Base-by-base conservation (phyloP, 2,113 vertebrate genomes). In the Halcyon malimbica region DNA sequence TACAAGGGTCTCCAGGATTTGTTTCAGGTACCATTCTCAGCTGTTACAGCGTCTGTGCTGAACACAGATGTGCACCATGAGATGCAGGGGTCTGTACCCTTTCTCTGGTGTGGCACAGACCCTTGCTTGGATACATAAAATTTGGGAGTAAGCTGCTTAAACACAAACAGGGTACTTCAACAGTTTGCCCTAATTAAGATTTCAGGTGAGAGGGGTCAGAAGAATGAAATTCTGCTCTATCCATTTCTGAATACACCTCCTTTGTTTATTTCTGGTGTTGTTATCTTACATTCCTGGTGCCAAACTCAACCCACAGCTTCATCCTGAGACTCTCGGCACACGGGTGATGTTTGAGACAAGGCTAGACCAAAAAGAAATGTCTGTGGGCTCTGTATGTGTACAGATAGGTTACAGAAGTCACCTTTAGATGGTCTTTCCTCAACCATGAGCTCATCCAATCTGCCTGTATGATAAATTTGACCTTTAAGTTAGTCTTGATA, bases 401-500 rank as follows among this genome's bases (percentile, higher is more conserved):
- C 24, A 28, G 51, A 15, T 59, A 33, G 31, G 79, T 67, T 46
- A 75, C 86, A 84, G 73, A 89, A 89, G 73, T 29, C 88, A 94
- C 80, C 41, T 92, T 71, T 33, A 62, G 73, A 48, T 44, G 53
- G 88, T 93, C 62, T 82, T 92, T 89, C 73, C 35, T 93, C 76
- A 93, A 46, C 42, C 80, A 71, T 41, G 80, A 92, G 83, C 69
- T 96, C 83, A 87, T 81, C 64, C 69, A 71, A 23, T 78, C 77
- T 76, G 41, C 77, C 54, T 0, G 0, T 64, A 75, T 57, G 65
- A 89, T 78, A 93, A 92, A 93, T 48, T 28, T 89, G 80, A 95
- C 92, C 90, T 96, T 90, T 78, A 84, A 86, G 39, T 84, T 53
- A 41, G 64, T 73, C 95, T 89, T 48, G 35, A 93, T 83, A 87